Evolutionary conservation across 2,113 vertebrate genomes (phyloP), one percentile per base, ranked within the genome.

Genomic region (Ptyas mucosa): DNA sequence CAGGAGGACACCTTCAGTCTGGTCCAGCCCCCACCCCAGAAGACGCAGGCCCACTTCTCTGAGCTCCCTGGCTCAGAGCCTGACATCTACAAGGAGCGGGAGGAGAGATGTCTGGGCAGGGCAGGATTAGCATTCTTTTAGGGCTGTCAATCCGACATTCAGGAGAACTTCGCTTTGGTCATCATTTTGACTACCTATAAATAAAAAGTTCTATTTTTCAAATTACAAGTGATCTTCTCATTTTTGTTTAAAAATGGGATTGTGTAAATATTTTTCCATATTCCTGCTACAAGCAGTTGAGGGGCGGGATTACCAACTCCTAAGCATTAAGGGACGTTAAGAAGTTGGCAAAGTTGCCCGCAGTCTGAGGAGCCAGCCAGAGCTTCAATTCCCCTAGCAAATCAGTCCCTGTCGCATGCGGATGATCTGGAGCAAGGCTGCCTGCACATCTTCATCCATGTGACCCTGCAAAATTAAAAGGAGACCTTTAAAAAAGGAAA

Each of bases 381-480:
- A 3, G 90, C 18, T 23, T 58, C 3, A 9, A 8, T 1, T 14
- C 1, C 1, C 0, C 98, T 97, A 99, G 97, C 99, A 99, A 39
- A 99, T 98, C 64, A 99, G 98, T 75, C 99, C 99, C 97, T 99
- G 99, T 58, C 99, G 98, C 99, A 99, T 99, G 20, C 98, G 98
- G 95, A 99, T 99, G 97, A 99, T 99, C 97, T 99, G 99, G 0
- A 99, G 98, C 24, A 99, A 96, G 58, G 99, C 99, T 0, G 99
- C 99, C 95, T 99, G 99, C 26, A 99, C 99, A 0, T 99, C 99
- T 93, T 99, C 99, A 96, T 99, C 99, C 99, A 99, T 99, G 98
- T 99, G 99, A 15, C 99, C 99, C 99, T 99, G 89, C 0, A 58
- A 95, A 85, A 15, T 34, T 88, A 51, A 88, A 51, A 87, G 39